These are phyloP conservation scores for Aleiodes testaceus DNA, from an alignment of 2,888 invertebrate species.

Conservation along the genomic window DNA sequence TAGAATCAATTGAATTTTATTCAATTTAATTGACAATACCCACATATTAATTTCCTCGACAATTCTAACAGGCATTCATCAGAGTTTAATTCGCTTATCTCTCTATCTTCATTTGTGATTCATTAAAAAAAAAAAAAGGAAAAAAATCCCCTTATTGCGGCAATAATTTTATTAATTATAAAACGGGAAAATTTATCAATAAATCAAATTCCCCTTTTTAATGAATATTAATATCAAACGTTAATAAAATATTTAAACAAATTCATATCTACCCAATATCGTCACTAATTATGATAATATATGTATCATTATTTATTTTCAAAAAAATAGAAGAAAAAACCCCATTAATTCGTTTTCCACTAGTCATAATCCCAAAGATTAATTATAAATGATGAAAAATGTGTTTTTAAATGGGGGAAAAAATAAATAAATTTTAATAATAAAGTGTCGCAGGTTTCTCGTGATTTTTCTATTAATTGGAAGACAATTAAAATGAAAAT, in stretches of 20 bases:
- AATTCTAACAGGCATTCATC: too few species aligned
- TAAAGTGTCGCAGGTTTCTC: constrained; percentile 24
- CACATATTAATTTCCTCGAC: too few species aligned
- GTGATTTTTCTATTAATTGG: constrained; percentile 18
- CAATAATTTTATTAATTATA: too few species aligned
- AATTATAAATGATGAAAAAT: neutral
- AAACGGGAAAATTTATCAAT: too few species aligned
- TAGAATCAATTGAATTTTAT: too few species aligned
- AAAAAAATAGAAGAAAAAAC: constrained; percentile 49
- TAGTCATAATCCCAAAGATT: neutral
- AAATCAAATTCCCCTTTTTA: too few species aligned
- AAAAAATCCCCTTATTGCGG: too few species aligned
- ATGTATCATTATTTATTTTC: constrained; percentile 55
- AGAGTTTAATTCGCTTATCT: too few species aligned
- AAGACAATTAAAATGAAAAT: neutral
- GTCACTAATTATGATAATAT: constrained; percentile 3
- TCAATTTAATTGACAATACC: too few species aligned
- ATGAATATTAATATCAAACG: constrained; percentile 1
- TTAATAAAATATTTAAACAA: constrained; percentile 6
- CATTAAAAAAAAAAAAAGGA: too few species aligned
- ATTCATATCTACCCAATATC: constrained; percentile 24
- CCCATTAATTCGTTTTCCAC: constrained; percentile 4
- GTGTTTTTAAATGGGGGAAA: neutral
- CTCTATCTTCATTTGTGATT: too few species aligned
- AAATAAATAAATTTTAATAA: too few species aligned